phyloP scores from a whole-genome alignment of 2,888 invertebrate genomes.

The Lithophane socia region DNA sequence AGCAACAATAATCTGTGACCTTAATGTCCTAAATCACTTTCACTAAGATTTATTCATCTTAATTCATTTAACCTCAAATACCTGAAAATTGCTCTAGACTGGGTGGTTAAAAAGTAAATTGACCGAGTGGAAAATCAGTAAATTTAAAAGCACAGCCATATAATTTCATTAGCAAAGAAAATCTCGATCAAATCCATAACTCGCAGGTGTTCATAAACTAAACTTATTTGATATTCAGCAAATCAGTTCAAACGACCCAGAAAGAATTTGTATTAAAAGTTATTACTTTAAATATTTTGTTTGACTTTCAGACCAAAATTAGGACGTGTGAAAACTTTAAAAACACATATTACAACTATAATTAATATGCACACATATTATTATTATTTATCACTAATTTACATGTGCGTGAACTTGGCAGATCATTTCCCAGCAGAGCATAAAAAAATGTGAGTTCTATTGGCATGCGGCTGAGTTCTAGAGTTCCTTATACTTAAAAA shows the following conservation, averaged over 20 bases:
- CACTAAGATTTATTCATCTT: neutral
- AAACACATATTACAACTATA: neutral
- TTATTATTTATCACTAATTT: no score
- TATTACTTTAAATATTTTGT: constrained; percentile 22
- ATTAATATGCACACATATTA: neutral
- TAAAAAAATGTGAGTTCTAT: no score
- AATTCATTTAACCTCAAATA: constrained; percentile 22
- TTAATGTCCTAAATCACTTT: neutral
- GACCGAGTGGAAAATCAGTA: constrained; percentile 34
- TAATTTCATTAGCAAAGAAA: constrained; percentile 49
- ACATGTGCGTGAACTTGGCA: no score
- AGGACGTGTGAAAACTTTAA: neutral
- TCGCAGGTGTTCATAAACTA: constrained; percentile 55
- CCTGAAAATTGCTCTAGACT: constrained; percentile 16
- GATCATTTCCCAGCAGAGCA: no score
- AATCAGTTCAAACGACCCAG: constrained; percentile 50
- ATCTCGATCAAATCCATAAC: constrained; percentile 37
- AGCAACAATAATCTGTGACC: neutral
- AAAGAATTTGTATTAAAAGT: constrained; percentile 37
- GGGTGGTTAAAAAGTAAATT: constrained; percentile 32
- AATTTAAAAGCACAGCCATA: constrained; percentile 26
- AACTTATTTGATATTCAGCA: constrained; percentile 51
- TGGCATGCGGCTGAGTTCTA: no score
- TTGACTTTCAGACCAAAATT: constrained; percentile 22
- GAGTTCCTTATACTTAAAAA: no score